These are phyloP conservation scores for Megatriorchis doriae DNA, from an alignment of 2,113 vertebrate species.

Conservation along the genomic window DNA sequence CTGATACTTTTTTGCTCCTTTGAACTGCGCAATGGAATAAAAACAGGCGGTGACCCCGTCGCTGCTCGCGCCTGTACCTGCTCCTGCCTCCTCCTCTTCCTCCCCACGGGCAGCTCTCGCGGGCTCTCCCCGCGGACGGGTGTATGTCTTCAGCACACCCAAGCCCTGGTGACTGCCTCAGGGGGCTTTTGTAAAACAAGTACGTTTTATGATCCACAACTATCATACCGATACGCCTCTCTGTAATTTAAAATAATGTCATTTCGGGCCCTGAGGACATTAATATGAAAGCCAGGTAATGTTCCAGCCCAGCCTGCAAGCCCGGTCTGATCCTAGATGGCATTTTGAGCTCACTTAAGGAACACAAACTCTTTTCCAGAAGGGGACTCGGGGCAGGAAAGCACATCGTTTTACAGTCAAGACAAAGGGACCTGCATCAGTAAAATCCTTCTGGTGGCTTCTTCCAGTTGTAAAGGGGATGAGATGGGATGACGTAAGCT, in stretches of 20 bases:
- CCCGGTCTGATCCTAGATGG: neutral
- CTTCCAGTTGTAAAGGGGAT: neutral
- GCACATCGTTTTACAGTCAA: fast-evolving
- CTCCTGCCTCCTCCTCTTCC: neutral
- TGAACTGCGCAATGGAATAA: neutral
- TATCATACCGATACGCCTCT: neutral
- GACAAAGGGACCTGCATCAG: neutral
- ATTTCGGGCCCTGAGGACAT: neutral
- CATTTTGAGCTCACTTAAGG: neutral
- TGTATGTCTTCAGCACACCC: neutral
- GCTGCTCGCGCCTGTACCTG: neutral
- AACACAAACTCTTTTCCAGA: neutral
- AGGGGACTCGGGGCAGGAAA: neutral
- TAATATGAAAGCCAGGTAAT: neutral
- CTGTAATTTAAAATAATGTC: neutral
- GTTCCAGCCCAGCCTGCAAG: neutral
- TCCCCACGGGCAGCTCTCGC: fast-evolving
- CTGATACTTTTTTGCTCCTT: neutral
- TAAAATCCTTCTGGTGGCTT: neutral
- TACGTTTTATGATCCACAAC: neutral
- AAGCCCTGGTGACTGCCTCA: neutral
- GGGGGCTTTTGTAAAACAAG: neutral
- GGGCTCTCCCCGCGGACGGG: neutral
- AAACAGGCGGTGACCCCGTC: fast-evolving
- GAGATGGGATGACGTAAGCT: neutral